These are phyloP conservation scores for Enchytraeus crypticus DNA, from an alignment of 2,888 invertebrate genomes.

Conservation along the genomic window DNA sequence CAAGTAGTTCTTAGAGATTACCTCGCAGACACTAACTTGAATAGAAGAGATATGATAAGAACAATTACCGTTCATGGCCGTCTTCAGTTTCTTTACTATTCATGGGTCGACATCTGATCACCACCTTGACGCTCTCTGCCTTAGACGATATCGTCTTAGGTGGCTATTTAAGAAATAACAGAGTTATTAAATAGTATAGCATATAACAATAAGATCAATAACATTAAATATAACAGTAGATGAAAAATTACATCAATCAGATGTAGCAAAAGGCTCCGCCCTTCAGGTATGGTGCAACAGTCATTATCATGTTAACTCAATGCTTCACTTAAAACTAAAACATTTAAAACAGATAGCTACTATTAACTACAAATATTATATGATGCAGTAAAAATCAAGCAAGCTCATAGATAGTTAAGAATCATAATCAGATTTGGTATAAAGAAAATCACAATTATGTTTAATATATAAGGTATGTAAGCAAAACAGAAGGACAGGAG, in stretches of 20 bases:
- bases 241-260: background rate
- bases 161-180: background rate
- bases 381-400: too few species aligned
- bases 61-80: constrained; percentile 56
- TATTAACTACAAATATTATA: too few species aligned
- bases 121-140: constrained; percentile 82
- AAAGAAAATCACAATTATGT: too few species aligned
- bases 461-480: too few species aligned
- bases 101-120: constrained; percentile 91
- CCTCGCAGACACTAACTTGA: background rate
- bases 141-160: constrained; percentile 20
- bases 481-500: too few species aligned
- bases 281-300: too few species aligned
- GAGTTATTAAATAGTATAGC: background rate
- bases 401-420: too few species aligned
- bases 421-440: too few species aligned
- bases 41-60: background rate
- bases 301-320: too few species aligned
- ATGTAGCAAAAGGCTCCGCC: background rate
- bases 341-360: too few species aligned
- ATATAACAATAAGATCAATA: background rate
- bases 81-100: constrained; percentile 72
- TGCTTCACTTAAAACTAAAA: too few species aligned
- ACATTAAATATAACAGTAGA: background rate
- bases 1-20: too few species aligned